Percentiles rank a stretch among this genome's conserved stretches.
Conservation (phyloP, 2,888 invertebrate species). For the Leucania comma region DNA sequence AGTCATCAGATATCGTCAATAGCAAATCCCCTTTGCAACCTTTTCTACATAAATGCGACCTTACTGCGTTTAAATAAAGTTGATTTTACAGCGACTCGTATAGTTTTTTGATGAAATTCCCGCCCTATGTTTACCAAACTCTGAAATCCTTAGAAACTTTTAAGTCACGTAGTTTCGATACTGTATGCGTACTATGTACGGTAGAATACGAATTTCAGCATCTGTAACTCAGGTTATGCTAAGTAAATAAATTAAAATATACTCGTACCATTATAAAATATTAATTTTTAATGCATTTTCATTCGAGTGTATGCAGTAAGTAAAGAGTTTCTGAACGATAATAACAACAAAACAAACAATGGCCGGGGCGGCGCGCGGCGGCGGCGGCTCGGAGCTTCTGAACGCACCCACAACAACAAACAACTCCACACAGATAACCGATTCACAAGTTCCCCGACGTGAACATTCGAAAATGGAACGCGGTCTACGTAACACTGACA, state of each 20-base stretch:
- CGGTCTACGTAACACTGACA: slow-evolving; percentile 77
- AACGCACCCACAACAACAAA: slow-evolving; percentile 79
- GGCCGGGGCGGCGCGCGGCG: slow-evolving; percentile 67
- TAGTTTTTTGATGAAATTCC: slow-evolving; percentile 45
- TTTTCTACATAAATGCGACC: slow-evolving; percentile 41
- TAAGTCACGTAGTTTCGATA: slow-evolving; percentile 42
- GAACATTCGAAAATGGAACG: slow-evolving; percentile 83
- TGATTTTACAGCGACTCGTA: slow-evolving; percentile 21
- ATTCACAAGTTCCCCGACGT: slow-evolving; percentile 86
- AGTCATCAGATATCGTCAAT: slow-evolving; percentile 84
- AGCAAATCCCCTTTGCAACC: slow-evolving; percentile 65
- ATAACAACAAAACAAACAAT: slow-evolving; percentile 88
- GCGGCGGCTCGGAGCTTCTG: slow-evolving; percentile 71
- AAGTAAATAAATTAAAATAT: slow-evolving; percentile 14
- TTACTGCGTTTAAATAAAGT: slow-evolving; percentile 35
- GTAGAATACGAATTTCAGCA: slow-evolving; percentile 5
- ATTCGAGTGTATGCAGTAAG: slow-evolving; percentile 65
- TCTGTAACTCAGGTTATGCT: neutral
- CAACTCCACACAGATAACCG: slow-evolving; percentile 82
- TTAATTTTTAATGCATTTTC: slow-evolving; percentile 38
- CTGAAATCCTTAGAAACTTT: slow-evolving; percentile 61
- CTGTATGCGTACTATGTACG: slow-evolving; percentile 10
- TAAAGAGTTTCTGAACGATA: slow-evolving; percentile 78
- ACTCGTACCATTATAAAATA: slow-evolving; percentile 3
- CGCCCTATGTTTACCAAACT: slow-evolving; percentile 79